Conservation (phyloP, 2,888 invertebrate species). For the Syritta pipiens region DNA sequence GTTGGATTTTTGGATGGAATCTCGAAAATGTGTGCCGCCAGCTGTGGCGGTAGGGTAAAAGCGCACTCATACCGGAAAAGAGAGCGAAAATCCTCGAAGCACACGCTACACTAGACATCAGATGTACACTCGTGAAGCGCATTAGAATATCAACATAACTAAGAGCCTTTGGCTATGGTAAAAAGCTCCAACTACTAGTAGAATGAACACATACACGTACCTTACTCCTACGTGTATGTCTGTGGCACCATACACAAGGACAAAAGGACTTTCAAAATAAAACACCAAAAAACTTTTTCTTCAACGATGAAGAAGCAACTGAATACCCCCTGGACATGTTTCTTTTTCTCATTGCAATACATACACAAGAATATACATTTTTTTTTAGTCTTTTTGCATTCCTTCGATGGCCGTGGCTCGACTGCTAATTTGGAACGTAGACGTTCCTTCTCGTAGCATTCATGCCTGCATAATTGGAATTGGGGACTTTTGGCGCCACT, state of each 20-base stretch:
- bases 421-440: slow-evolving; percentile 63
- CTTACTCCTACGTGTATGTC: not conserved
- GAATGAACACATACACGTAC: not conserved
- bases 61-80: not conserved
- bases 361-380: slow-evolving; percentile 18
- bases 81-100: slow-evolving; percentile 32
- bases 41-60: slow-evolving; percentile 31
- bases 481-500: slow-evolving; percentile 62
- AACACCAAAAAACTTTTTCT: slow-evolving; percentile 27
- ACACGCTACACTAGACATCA: slow-evolving; percentile 46
- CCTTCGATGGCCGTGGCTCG: slow-evolving; percentile 39
- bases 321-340: slow-evolving; percentile 34
- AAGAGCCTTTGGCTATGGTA: slow-evolving; percentile 24
- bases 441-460: slow-evolving; percentile 37
- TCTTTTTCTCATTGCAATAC: not conserved
- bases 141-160: slow-evolving; percentile 64
- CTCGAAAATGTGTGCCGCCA: slow-evolving; percentile 52
- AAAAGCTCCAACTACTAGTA: not conserved
- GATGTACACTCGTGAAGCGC: slow-evolving; percentile 42
- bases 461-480: slow-evolving; percentile 31
- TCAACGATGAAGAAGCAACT: slow-evolving; percentile 26
- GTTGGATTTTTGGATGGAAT: slow-evolving; percentile 55
- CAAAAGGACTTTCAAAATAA: slow-evolving; percentile 11
- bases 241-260: not conserved
- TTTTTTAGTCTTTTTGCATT: slow-evolving; percentile 32